phyloP scores from a whole-genome alignment of 2,113 vertebrate species.

The Ancistrus triradiatus region DNA sequence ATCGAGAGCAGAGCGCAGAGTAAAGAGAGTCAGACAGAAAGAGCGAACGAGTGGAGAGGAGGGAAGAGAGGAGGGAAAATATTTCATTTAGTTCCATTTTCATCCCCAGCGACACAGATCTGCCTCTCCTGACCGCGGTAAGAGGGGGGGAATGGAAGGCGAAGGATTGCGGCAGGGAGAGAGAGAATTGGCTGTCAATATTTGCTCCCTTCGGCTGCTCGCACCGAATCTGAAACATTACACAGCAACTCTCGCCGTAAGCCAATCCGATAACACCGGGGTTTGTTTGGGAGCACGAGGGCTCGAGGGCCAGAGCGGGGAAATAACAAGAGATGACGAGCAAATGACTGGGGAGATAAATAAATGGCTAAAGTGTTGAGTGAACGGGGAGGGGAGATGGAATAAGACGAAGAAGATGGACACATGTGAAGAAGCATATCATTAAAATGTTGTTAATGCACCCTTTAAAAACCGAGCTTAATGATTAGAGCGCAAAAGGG shows the following conservation, averaged over 20 bases:
- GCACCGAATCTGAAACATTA: constrained; percentile 71
- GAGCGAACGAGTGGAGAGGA: constrained; percentile 35
- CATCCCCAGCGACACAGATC: constrained; percentile 63
- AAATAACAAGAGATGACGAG: constrained; percentile 47
- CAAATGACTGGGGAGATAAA: constrained; percentile 34
- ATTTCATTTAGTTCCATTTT: constrained; percentile 66
- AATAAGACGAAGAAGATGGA: not conserved
- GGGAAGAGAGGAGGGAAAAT: constrained; percentile 48
- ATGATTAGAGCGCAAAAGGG: constrained; percentile 34
- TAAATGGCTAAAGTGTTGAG: constrained; percentile 21
- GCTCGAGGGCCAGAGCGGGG: constrained; percentile 51
- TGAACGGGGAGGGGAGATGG: not conserved
- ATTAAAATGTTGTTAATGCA: constrained; percentile 25
- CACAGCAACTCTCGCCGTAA: constrained; percentile 56
- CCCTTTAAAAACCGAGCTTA: constrained; percentile 20
- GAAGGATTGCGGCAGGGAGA: constrained; percentile 26
- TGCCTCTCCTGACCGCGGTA: constrained; percentile 61
- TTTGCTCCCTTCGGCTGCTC: constrained; percentile 68
- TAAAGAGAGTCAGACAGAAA: constrained; percentile 46
- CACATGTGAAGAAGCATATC: not conserved
- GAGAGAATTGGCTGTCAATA: constrained; percentile 73
- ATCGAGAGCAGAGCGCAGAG: constrained; percentile 49
- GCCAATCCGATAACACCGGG: constrained; percentile 65
- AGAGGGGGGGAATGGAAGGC: constrained; percentile 47
- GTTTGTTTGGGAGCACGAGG: constrained; percentile 62